Conservation (phyloP, 1,140 invertebrate genomes). For the Heliconius himera region DNA sequence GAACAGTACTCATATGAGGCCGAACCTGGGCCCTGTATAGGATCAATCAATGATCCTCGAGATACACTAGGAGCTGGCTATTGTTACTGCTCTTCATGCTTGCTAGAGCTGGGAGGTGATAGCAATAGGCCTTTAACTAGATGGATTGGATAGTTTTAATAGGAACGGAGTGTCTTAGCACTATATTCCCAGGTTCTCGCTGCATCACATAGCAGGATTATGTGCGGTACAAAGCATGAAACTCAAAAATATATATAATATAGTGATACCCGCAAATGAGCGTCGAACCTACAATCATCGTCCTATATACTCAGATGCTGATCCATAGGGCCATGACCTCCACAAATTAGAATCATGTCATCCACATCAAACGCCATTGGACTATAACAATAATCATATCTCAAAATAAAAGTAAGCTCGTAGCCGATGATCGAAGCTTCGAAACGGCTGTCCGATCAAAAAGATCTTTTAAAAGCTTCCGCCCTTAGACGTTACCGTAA, state of each 20-base stretch:
- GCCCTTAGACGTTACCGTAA: conserved; percentile 24
- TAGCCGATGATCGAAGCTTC: conserved; percentile 9
- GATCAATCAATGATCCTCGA: no score
- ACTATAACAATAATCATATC: conserved; percentile 11
- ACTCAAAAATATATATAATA: neutral
- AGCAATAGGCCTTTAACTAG: no score
- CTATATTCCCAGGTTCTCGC: neutral
- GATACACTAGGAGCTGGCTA: no score
- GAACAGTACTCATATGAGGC: no score
- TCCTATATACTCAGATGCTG: no score
- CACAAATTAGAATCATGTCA: neutral
- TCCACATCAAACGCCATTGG: neutral
- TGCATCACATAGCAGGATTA: neutral
- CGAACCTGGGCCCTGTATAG: no score
- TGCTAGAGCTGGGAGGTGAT: no score
- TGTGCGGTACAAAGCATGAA: neutral
- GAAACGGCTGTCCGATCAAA: conserved; percentile 29
- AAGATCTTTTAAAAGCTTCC: conserved; percentile 38
- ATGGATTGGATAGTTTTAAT: neutral
- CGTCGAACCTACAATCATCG: no score
- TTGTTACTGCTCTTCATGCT: no score
- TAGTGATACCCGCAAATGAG: no score
- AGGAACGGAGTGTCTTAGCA: neutral
- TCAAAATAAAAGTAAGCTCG: conserved; percentile 19
- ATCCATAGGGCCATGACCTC: no score